Conservation (phyloP, 1,140 invertebrate species). For the Drosophila simulans region DNA sequence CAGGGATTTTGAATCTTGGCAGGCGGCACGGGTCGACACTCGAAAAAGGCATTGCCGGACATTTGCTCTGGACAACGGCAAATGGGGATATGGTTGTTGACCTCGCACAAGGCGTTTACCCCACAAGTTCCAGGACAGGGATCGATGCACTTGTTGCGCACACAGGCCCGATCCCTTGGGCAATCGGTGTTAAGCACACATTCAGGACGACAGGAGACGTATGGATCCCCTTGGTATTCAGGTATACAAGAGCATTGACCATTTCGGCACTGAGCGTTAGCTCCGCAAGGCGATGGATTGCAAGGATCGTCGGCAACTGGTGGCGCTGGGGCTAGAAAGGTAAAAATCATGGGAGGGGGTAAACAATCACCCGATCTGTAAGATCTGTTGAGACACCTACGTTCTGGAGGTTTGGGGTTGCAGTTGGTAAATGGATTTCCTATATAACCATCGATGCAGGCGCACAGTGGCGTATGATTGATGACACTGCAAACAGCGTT, state of each 20-base stretch:
- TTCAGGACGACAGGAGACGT: constrained; percentile 92
- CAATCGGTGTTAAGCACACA: constrained; percentile 95
- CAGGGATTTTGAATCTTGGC: constrained; percentile 86
- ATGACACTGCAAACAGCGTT: constrained; percentile 90
- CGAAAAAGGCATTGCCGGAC: constrained; percentile 89
- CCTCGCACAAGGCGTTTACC: constrained; percentile 90
- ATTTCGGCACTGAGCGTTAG: constrained; percentile 91
- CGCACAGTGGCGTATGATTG: constrained; percentile 88
- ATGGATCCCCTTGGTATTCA: constrained; percentile 94
- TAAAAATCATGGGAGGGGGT: background rate
- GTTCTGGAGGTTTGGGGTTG: constrained; percentile 85
- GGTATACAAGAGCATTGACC: constrained; percentile 92
- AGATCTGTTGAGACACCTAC: constrained; percentile 43
- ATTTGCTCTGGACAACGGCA: constrained; percentile 90
- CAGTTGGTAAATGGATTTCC: constrained; percentile 91
- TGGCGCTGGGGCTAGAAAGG: constrained; percentile 58
- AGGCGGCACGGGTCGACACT: constrained; percentile 80
- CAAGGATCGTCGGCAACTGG: constrained; percentile 85
- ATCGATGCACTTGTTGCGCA: constrained; percentile 92
- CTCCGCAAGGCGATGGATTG: constrained; percentile 92
- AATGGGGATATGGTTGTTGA: constrained; percentile 90
- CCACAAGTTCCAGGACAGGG: constrained; percentile 93
- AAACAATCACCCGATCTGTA: background rate
- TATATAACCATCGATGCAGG: constrained; percentile 88
- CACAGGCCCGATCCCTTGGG: constrained; percentile 89